These are phyloP conservation scores for Syndactyla subalaris DNA, from an alignment of 2,797 vertebrate genomes.

Conservation along the genomic window DNA sequence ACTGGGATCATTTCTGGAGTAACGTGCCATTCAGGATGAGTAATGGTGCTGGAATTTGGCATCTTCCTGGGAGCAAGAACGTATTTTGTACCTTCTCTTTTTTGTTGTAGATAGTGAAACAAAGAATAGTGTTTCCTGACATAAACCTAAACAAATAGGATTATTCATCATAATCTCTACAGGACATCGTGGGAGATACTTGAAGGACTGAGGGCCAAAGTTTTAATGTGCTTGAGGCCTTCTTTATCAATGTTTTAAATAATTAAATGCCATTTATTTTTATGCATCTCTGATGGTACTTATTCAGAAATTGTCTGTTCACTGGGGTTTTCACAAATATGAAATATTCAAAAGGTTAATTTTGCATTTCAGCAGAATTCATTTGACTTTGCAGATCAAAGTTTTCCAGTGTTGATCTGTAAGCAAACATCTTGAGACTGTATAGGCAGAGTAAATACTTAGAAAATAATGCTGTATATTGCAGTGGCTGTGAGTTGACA, in stretches of 20 bases:
- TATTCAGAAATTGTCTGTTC: constrained; percentile 11
- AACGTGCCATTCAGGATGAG: neutral
- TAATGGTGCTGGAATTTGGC: constrained; percentile 25
- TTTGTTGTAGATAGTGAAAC: neutral
- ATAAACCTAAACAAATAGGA: neutral
- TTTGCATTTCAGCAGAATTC: constrained; percentile 23
- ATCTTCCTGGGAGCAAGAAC: constrained; percentile 2
- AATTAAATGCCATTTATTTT: constrained; percentile 41
- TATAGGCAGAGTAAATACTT: constrained; percentile 30
- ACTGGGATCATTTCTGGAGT: neutral
- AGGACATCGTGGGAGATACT: neutral
- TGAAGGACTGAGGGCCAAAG: neutral
- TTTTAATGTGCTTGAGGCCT: neutral
- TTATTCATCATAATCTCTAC: neutral
- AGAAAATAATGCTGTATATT: neutral
- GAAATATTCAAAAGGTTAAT: constrained; percentile 44
- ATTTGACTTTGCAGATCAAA: constrained; percentile 3
- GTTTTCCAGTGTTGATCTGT: neutral
- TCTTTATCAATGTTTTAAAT: constrained; percentile 18
- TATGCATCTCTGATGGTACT: neutral
- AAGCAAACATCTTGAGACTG: constrained; percentile 31
- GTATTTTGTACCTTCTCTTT: neutral
- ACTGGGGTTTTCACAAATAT: constrained; percentile 1
- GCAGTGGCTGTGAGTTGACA: neutral
- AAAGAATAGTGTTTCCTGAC: neutral